Conservation (phyloP, 1,140 invertebrate species). For the Stratiolaelaps scimitus region DNA sequence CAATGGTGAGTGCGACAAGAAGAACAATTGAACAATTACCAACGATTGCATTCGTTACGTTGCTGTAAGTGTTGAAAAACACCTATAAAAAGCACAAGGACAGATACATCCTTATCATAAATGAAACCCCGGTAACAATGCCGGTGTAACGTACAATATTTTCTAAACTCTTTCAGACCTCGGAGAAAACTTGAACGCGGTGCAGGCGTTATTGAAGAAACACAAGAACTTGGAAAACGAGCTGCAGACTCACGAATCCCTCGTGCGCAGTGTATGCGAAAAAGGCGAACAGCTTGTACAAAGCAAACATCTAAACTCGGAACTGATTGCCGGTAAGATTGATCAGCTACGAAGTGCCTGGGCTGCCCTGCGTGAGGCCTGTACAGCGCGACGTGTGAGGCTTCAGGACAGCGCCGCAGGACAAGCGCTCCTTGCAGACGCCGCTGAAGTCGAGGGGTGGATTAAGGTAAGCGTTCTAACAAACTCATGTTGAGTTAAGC, state of each 20-base stretch:
- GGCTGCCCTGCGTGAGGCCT: conserved; percentile 22
- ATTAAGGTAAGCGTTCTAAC: conserved; percentile 43
- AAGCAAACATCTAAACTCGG: conserved; percentile 66
- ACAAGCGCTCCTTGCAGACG: conserved; percentile 53
- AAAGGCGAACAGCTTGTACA: conserved; percentile 62
- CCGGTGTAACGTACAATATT: conserved; percentile 62
- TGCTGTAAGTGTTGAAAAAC: neutral
- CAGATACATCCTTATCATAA: neutral
- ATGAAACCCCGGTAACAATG: conserved; percentile 56
- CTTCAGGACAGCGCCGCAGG: conserved; percentile 43
- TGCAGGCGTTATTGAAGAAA: conserved; percentile 91
- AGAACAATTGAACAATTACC: too few relatives aligned
- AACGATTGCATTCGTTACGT: neutral
- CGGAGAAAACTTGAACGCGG: conserved; percentile 66
- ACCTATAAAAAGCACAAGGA: neutral
- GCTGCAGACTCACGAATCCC: conserved; percentile 62
- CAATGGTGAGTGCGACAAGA: neutral
- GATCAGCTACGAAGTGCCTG: conserved; percentile 36
- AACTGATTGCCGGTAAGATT: conserved; percentile 54
- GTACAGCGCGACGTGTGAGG: neutral
- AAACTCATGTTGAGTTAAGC: too few relatives aligned
- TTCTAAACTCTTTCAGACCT: conserved; percentile 52
- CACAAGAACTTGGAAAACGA: conserved; percentile 71
- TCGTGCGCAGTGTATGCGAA: conserved; percentile 55
- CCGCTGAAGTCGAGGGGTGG: conserved; percentile 71